These are phyloP conservation scores for Megastigmus dorsalis DNA, from an alignment of 2,888 invertebrate species.

Conservation along the genomic window DNA sequence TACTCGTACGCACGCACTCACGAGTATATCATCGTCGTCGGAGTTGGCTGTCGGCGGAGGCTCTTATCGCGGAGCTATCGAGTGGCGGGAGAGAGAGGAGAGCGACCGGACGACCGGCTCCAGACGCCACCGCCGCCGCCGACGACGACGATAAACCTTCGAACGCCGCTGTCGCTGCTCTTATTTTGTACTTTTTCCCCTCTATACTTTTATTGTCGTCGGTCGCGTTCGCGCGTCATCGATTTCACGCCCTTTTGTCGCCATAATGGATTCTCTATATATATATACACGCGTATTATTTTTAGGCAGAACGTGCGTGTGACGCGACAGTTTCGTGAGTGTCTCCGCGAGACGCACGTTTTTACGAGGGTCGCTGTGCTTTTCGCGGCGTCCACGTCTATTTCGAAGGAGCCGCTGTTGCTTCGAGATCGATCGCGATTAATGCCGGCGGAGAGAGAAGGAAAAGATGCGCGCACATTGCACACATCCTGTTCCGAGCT, in stretches of 20 bases:
- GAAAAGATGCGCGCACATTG: too few species aligned
- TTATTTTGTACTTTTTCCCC: too few species aligned
- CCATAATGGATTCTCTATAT: too few species aligned
- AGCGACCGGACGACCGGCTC: slow-evolving; percentile 56
- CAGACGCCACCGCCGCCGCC: slow-evolving; percentile 34
- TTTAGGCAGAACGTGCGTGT: not conserved
- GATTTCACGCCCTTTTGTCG: too few species aligned
- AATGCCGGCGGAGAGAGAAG: slow-evolving; percentile 1
- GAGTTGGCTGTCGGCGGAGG: slow-evolving; percentile 9
- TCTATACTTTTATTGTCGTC: not conserved
- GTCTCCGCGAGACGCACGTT: not conserved
- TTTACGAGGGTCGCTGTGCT: not conserved
- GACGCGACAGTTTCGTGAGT: not conserved
- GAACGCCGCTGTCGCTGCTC: not conserved
- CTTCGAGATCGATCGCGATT: not conserved
- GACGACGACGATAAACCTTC: not conserved
- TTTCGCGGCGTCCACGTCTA: not conserved
- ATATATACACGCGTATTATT: too few species aligned
- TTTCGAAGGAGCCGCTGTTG: not conserved
- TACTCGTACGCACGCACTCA: too few species aligned
- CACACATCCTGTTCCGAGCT: slow-evolving; percentile 22
- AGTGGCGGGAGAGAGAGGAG: too few species aligned
- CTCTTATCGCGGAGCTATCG: slow-evolving; percentile 53
- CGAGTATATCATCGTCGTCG: too few species aligned
- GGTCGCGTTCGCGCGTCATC: too few species aligned